These are phyloP conservation scores for Bubo scandiacus DNA, from an alignment of 2,113 vertebrate genomes.

Conservation along the genomic window DNA sequence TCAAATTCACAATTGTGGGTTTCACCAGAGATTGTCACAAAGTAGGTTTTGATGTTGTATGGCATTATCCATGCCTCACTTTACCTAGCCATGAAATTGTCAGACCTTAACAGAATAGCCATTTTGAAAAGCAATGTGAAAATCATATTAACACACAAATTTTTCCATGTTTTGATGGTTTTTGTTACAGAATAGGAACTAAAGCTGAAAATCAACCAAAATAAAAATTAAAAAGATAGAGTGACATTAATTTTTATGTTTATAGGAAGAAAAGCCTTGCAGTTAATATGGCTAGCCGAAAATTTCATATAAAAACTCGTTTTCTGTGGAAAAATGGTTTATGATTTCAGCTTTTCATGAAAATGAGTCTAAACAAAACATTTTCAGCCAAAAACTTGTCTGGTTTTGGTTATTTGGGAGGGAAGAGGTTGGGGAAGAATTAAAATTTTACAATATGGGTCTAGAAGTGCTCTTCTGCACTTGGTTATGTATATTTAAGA, in stretches of 20 bases:
- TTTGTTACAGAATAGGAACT: not conserved
- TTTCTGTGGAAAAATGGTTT: not conserved
- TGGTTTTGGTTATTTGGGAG: constrained; percentile 42
- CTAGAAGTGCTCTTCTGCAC: constrained; percentile 27
- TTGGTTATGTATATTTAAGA: constrained; percentile 55
- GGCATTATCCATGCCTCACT: not conserved
- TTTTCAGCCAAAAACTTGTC: constrained; percentile 7
- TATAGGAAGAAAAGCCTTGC: not conserved
- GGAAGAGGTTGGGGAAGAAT: constrained; percentile 44
- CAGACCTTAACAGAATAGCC: not conserved
- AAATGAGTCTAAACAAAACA: not conserved
- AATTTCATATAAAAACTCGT: not conserved
- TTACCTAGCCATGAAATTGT: not conserved
- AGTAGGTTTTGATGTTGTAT: not conserved
- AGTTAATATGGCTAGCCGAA: not conserved
- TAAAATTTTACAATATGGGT: constrained; percentile 42
- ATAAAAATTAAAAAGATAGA: not conserved
- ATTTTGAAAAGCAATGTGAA: not conserved
- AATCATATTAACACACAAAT: not conserved
- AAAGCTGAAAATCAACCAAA: not conserved
- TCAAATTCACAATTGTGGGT: not conserved
- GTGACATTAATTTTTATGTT: not conserved
- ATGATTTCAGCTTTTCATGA: not conserved
- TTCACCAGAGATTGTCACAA: not conserved
- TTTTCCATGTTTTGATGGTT: not conserved